Conservation (phyloP, 35 echinoderm and acorn worm genomes). For the Patiria miniata region DNA sequence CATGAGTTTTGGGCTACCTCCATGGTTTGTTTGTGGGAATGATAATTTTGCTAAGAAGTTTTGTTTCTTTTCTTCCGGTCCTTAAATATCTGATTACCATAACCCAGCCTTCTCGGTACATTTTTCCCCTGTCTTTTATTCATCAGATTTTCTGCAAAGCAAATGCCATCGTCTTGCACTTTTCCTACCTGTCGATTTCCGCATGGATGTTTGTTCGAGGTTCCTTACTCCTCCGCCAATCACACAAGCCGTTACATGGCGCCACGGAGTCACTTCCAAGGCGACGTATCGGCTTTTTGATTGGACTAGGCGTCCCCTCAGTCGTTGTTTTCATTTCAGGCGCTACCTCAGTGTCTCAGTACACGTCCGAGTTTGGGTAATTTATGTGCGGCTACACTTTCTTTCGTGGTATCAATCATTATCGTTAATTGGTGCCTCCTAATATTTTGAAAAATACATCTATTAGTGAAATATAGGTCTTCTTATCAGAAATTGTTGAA, state of each 20-base stretch:
- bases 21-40: too few species aligned
- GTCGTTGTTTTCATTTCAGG: neutral
- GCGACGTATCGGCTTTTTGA: neutral
- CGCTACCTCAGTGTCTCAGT: neutral
- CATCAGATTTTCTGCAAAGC: neutral
- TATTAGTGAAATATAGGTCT: too few species aligned
- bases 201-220: neutral
- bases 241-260: neutral
- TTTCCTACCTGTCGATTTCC: neutral
- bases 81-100: too few species aligned
- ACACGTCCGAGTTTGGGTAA: neutral
- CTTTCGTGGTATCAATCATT: neutral
- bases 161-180: neutral
- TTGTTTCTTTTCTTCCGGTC: too few species aligned
- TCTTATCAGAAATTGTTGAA: too few species aligned
- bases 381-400: neutral
- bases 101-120: too few species aligned
- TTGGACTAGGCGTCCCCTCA: neutral
- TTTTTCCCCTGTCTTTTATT: too few species aligned
- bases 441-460: too few species aligned
- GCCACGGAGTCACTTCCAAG: neutral
- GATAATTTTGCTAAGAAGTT: too few species aligned
- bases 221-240: neutral
- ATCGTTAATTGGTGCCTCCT: too few species aligned
- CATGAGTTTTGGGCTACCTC: too few species aligned